These are phyloP conservation scores for Upupa epops DNA, from an alignment of 2,113 vertebrate genomes.

Conservation along the genomic window DNA sequence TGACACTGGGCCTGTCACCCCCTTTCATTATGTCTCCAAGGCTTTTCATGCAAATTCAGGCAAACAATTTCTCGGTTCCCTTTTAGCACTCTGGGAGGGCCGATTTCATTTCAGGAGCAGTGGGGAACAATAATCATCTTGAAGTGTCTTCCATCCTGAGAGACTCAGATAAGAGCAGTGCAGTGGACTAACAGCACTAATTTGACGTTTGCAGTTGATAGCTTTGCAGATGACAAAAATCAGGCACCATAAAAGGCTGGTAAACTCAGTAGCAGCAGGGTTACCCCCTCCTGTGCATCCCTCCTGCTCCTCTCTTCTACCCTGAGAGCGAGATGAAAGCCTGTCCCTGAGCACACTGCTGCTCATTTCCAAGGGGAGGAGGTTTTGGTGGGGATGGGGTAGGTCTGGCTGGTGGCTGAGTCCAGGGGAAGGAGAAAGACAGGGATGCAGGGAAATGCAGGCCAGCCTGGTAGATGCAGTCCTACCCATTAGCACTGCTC, in stretches of 20 bases:
- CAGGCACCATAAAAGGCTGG: constrained; percentile 54
- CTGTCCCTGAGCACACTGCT: background rate
- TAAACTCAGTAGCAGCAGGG: constrained; percentile 3
- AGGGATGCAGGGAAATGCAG: background rate
- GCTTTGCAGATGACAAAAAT: constrained; percentile 68
- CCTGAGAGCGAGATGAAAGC: background rate
- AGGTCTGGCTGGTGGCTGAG: background rate
- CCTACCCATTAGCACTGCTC: background rate
- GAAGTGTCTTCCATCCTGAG: constrained; percentile 73
- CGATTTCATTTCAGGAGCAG: constrained; percentile 68
- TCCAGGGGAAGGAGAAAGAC: background rate
- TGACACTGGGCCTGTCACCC: constrained; percentile 53
- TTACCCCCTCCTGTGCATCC: constrained; percentile 14
- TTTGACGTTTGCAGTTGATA: constrained; percentile 60
- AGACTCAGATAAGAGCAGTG: constrained; percentile 69
- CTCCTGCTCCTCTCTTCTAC: background rate
- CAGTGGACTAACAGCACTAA: constrained; percentile 66
- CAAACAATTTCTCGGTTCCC: constrained; percentile 69
- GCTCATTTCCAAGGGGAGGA: background rate
- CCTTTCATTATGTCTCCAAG: constrained; percentile 52
- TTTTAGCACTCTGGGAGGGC: constrained; percentile 63
- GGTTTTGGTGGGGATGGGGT: background rate
- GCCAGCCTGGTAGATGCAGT: background rate
- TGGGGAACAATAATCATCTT: constrained; percentile 56
- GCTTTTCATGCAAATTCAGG: constrained; percentile 73